Percentiles rank a stretch among this genome's conserved stretches.
These are phyloP conservation scores for Oryzias melastigma DNA, from an alignment of 2,113 vertebrate species.

Conservation along the genomic window DNA sequence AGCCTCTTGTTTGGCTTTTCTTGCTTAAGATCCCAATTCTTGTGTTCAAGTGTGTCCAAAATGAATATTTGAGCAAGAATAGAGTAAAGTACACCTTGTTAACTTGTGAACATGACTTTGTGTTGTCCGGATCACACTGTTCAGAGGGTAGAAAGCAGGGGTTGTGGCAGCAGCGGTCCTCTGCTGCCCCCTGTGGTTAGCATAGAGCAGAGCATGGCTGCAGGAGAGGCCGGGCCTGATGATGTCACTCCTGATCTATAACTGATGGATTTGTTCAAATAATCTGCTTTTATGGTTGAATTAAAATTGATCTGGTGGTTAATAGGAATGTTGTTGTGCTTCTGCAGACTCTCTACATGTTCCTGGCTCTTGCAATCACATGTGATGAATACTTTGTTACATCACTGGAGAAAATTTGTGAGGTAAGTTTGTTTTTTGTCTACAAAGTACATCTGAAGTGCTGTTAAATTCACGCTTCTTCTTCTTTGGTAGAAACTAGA, in stretches of 20 bases:
- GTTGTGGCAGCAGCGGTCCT: conserved; percentile 31
- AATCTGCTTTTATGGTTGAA: too few species aligned
- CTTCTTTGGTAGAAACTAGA: conserved; percentile 84
- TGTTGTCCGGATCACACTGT: too few species aligned
- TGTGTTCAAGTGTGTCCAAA: neutral
- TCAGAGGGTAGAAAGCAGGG: neutral
- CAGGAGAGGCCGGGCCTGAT: conserved; percentile 8
- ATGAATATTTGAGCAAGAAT: neutral
- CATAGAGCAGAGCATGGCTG: conserved; percentile 46
- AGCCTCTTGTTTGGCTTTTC: too few species aligned
- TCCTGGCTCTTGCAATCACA: conserved; percentile 92
- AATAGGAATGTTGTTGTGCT: too few species aligned
- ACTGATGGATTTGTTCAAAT: conserved; percentile 66
- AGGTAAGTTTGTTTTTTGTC: conserved; percentile 72
- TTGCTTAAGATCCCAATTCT: neutral
- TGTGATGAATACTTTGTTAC: conserved; percentile 98
- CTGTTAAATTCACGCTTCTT: neutral
- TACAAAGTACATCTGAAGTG: rapidly evolving
- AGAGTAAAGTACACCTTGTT: neutral
- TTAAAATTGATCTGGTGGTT: too few species aligned
- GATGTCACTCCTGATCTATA: conserved; percentile 62
- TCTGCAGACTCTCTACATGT: too few species aligned
- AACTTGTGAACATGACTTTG: neutral
- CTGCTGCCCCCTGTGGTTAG: conserved; percentile 72
- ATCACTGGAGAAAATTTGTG: conserved; percentile 95